Evolutionary conservation across 2,113 vertebrate species (phyloP), one percentile per base, ranked within the genome.

Genomic region (Rhea americana): DNA sequence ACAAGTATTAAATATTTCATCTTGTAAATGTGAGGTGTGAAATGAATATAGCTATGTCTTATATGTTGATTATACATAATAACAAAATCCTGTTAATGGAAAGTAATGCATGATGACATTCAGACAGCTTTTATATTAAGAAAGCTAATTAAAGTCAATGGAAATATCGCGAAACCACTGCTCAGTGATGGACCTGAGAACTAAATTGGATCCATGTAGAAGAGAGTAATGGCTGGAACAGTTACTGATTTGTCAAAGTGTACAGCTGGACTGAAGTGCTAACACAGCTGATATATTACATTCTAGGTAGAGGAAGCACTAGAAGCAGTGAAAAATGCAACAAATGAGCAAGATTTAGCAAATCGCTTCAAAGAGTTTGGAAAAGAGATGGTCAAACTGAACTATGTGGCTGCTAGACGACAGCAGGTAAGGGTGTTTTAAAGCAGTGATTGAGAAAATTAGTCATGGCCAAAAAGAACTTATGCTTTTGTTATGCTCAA

Each of bases 361-460:
- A 99, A 99, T 83, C 98, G 99, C 85, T 99, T 99, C 91, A 99
- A 99, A 95, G 99, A 99, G 73, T 99, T 99, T 97, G 99, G 99
- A n/a, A 99, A 99, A 85, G 99, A 99, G 96, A 99, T 99, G 99
- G 99, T 99, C 76, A 99, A 99, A 93, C 98, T 99, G 3, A 99
- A 99, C 97, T 99, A 99, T 4, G 99, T 99, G 15, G 99, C 99
- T 73, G 99, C 99, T 2, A 98, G 99, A 85, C 97, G 99, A 93
- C 99, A 99, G 79, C 99, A 99, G 99, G 99, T 99, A 96, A 92
- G 94, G 81, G 17, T 15, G 1, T 22, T 32, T 67, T 37, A 50
- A 66, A 55, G 17, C 8, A 74, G 28, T 3, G 41, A 1, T 4
- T 85, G 30, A 37, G 26, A 76, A 66, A 83, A n/a, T 39, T 30